A percentile compares a stretch with the other conserved stretches of the same genome.
phyloP scores from a whole-genome alignment of 2,797 vertebrate genomes.

The Clarias fuscus region DNA sequence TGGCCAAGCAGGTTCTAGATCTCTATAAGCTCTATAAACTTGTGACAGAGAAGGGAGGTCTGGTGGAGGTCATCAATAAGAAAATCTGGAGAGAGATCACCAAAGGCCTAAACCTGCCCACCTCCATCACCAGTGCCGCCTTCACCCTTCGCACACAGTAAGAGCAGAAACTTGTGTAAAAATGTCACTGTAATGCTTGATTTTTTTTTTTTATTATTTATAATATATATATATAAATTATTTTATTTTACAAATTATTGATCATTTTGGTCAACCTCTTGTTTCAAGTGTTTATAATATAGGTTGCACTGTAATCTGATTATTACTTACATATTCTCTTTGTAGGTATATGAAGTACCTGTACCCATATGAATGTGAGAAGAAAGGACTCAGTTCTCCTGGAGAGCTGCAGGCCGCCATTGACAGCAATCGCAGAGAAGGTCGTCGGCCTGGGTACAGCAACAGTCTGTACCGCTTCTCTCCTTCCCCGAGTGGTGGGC shows the following conservation, averaged over 20 bases:
- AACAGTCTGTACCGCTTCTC: slow-evolving; percentile 81
- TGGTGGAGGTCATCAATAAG: slow-evolving; percentile 88
- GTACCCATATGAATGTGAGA: slow-evolving; percentile 87
- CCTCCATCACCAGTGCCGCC: slow-evolving; percentile 87
- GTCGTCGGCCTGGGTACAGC: slow-evolving; percentile 84
- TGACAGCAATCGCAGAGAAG: slow-evolving; percentile 85
- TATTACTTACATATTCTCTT: background rate
- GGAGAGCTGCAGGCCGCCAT: slow-evolving; percentile 87
- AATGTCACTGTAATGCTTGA: background rate
- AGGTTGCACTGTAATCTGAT: background rate
- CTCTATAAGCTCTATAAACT: slow-evolving; percentile 88
- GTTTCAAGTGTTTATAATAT: background rate
- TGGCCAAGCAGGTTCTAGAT: slow-evolving; percentile 88
- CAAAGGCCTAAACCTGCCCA: slow-evolving; percentile 86
- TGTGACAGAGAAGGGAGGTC: slow-evolving; percentile 85
- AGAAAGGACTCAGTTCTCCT: slow-evolving; percentile 85
- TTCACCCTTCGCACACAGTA: slow-evolving; percentile 88
- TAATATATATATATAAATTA: no score
- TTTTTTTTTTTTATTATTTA: no score
- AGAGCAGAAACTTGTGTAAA: slow-evolving; percentile 52
- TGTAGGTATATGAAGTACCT: slow-evolving; percentile 90
- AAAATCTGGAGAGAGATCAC: slow-evolving; percentile 90
- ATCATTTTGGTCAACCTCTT: background rate
- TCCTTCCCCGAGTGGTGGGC: slow-evolving; percentile 67
- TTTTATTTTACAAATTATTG: no score